Evolutionary conservation across 2,113 vertebrate genomes (phyloP), one percentile per base, ranked within the genome.

Genomic region (Eulemur rufifrons): DNA sequence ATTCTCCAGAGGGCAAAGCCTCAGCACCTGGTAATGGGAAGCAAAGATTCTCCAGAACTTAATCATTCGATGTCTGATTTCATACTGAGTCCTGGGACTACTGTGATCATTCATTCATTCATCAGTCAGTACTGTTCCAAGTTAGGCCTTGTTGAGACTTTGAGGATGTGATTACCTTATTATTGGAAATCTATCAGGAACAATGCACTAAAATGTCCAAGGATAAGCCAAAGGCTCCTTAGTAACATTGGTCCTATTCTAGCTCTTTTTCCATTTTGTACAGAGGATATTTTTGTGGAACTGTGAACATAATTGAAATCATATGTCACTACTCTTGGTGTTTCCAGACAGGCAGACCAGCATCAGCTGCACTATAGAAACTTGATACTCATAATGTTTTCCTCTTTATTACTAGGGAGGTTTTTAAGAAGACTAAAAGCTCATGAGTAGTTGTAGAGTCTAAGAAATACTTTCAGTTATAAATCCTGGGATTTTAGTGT

Each of bases 261-360:
- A 95, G 73, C 14, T 80, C 68, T 95, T 90, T 83, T 78, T 37
- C 71, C 76, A 34, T 91, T 80, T 92, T 47, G 34, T 68, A 73
- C 56, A 71, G 34, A 95, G 78, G 85, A 5, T 83, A 80, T 91
- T 93, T 76, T 73, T 89, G 66, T 96, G 39, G 63, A 81, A 63
- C 56, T 45, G 32, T 76, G 83, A 63, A 76, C 50, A 23, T 95
- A 97, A 97, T 87, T 95, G 95, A 97, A 96, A 89, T 83, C 93
- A 56, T 96, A 89, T 93, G 95, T 97, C 93, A 95, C 90, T 29
- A 21, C 20, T 73, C 20, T 88, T 77, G 12, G 29, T 83, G 80
- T 86, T 97, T 97, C 63, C 78, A 97, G 91, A 77, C 76, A 63
- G 68, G 74, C 71, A 37, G 56, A 84, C 61, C 20, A 78, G 88